Percentiles rank a stretch among this genome's conserved stretches.
phyloP scores from a whole-genome alignment of 2,113 vertebrate species.

The Zingel zingel region DNA sequence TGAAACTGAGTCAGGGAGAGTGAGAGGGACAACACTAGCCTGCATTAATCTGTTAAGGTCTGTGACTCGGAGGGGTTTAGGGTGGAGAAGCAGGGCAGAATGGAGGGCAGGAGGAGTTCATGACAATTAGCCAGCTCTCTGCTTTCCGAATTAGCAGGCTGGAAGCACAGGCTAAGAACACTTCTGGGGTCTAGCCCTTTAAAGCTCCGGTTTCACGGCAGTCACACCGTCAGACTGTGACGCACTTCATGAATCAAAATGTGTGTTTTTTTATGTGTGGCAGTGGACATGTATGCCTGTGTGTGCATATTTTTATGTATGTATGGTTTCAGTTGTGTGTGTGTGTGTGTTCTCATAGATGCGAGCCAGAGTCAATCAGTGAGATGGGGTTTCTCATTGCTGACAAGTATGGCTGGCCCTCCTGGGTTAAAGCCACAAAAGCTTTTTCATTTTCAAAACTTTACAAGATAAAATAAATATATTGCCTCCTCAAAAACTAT shows the following conservation, averaged over 20 bases:
- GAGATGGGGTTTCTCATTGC: conserved; percentile 74
- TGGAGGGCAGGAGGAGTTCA: conserved; percentile 68
- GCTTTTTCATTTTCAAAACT: conserved; percentile 74
- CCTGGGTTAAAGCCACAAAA: conserved; percentile 77
- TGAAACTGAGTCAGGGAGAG: conserved; percentile 22
- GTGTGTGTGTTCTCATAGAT: conserved; percentile 53
- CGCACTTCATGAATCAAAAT: conserved; percentile 21
- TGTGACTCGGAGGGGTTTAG: conserved; percentile 62
- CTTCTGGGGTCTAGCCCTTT: conserved; percentile 23
- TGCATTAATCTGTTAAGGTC: conserved; percentile 73
- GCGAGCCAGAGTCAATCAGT: conserved; percentile 70
- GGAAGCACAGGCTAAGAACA: conserved; percentile 31
- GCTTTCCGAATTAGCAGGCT: conserved; percentile 59
- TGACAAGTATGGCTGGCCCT: conserved; percentile 58
- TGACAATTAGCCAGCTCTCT: conserved; percentile 73
- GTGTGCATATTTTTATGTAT: neutral
- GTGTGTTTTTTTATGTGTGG: neutral
- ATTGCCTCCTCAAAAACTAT: conserved; percentile 53
- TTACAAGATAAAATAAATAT: conserved; percentile 49
- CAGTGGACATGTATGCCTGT: too few relatives aligned
- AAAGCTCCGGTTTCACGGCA: conserved; percentile 11
- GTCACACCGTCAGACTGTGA: conserved; percentile 16
- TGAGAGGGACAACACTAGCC: conserved; percentile 39
- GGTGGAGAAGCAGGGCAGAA: conserved; percentile 59
- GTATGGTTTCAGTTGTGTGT: neutral